phyloP scores from a whole-genome alignment of 2,888 invertebrate species.

The Aricia artaxerxes region DNA sequence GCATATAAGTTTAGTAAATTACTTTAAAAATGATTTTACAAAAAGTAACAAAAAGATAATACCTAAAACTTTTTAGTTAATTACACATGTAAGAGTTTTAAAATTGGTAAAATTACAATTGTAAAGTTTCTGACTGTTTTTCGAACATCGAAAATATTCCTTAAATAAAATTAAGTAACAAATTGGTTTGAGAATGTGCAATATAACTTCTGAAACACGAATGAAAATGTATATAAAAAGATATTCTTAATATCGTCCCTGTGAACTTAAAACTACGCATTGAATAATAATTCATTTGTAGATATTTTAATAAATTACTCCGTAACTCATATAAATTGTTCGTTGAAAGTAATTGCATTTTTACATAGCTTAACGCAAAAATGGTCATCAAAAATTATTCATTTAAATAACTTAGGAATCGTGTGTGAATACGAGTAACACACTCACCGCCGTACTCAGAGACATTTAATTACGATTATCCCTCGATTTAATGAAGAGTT shows the following conservation, averaged over 20 bases:
- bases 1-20: not conserved
- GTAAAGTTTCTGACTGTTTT: not conserved
- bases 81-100: not conserved
- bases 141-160: not conserved
- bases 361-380: not conserved
- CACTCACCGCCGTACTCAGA: no score
- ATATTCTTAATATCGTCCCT: not conserved
- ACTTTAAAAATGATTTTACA: not conserved
- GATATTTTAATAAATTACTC: not conserved
- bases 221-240: not conserved
- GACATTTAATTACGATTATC: no score
- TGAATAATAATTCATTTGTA: not conserved
- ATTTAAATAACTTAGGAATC: not conserved
- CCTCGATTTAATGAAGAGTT: no score
- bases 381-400: not conserved
- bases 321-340: no score
- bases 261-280: not conserved
- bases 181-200: not conserved
- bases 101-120: not conserved
- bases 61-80: no score
- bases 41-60: no score
- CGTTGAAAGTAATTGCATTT: constrained; percentile 12
- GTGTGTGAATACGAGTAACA: not conserved
- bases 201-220: not conserved
- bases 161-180: not conserved